Percentiles rank a stretch among this genome's conserved stretches.
Evolutionary conservation across 2,113 vertebrate species (phyloP).

Genomic region (Nycticorax nycticorax): DNA sequence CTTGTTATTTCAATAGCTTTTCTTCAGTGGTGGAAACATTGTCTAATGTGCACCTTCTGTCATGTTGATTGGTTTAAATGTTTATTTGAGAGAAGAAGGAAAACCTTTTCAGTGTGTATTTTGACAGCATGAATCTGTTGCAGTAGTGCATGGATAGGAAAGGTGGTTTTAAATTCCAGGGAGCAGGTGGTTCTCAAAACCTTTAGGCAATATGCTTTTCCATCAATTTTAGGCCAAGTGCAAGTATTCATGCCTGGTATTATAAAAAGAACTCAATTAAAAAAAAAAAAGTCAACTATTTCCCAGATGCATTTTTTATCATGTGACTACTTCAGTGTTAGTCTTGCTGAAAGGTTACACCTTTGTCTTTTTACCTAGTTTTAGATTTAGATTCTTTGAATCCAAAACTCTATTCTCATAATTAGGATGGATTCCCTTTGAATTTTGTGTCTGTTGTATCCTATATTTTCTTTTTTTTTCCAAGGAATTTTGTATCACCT

Average conservation of each 20-base stretch:
- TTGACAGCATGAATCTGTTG: neutral
- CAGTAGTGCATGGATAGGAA: neutral
- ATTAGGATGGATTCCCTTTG: neutral
- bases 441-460: neutral
- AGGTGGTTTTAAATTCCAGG: neutral
- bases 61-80: slow-evolving; percentile 49
- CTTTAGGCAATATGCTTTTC: neutral
- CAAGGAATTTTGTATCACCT: neutral
- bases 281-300: neutral
- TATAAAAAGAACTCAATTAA: neutral
- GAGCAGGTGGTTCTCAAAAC: slow-evolving; percentile 13
- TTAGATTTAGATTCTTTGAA: neutral
- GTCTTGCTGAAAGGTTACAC: neutral
- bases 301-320: neutral
- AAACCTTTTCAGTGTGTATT: neutral
- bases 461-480: neutral
- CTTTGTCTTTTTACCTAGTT: neutral
- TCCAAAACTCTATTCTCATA: neutral
- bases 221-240: neutral
- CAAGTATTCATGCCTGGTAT: neutral
- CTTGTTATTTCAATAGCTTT: slow-evolving; percentile 65
- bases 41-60: slow-evolving; percentile 64
- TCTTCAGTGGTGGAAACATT: slow-evolving; percentile 30
- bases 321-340: neutral
- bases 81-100: slow-evolving; percentile 28